Conservation (phyloP, 2,113 vertebrate genomes). For the Gavialis gangeticus region DNA sequence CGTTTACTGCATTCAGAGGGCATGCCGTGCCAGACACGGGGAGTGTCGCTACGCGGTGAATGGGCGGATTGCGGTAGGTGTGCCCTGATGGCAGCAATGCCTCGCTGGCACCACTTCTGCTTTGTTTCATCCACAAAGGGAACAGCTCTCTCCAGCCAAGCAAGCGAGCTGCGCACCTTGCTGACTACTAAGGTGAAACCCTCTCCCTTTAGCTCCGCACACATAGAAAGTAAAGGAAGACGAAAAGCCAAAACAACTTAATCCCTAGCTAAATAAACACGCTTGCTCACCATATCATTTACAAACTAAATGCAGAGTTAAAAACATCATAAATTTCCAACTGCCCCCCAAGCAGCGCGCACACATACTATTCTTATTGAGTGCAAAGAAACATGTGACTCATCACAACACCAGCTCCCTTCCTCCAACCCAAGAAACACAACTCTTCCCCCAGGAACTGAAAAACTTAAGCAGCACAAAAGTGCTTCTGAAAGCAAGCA, state of each 20-base stretch:
- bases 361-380: not conserved
- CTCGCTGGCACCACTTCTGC: too few species aligned
- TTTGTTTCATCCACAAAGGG: accelerated
- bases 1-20: not conserved
- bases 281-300: accelerated
- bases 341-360: not conserved
- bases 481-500: not conserved
- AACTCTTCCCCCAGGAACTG: accelerated
- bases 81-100: not conserved
- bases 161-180: accelerated
- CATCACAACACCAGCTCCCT: not conserved
- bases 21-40: not conserved
- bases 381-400: accelerated
- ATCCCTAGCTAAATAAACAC: not conserved
- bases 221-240: not conserved
- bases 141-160: accelerated
- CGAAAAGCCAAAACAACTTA: not conserved
- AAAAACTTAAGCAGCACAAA: accelerated
- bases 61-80: not conserved
- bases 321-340: accelerated
- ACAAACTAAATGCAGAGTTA: not conserved
- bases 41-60: not conserved
- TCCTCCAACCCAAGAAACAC: not conserved
- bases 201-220: too few species aligned
- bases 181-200: not conserved